A percentile compares a stretch with the other conserved stretches of the same genome.
Evolutionary conservation across 1,140 invertebrate genomes (phyloP).

Genomic region (Drepana arcuata): DNA sequence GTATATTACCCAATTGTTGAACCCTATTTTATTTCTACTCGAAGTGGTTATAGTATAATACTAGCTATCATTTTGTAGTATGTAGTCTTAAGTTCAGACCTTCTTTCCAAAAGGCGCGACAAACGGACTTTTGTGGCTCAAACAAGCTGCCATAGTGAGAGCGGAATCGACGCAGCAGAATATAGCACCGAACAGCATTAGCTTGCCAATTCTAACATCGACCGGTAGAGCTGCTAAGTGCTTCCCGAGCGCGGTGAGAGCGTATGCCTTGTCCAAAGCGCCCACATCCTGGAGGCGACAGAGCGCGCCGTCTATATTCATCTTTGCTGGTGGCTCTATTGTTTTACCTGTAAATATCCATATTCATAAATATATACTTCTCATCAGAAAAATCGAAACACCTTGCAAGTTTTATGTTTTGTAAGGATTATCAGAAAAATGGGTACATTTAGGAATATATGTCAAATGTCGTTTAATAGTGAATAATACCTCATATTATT

Average conservation of each 20-base stretch:
- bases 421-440: too few relatives aligned
- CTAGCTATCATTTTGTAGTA: too few relatives aligned
- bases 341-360: conserved; percentile 69
- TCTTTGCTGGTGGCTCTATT: conserved; percentile 86
- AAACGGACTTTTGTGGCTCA: conserved; percentile 91
- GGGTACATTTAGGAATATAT: too few relatives aligned
- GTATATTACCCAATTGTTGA: too few relatives aligned
- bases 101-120: conserved; percentile 83
- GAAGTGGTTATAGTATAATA: too few relatives aligned
- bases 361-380: too few relatives aligned
- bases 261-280: conserved; percentile 84
- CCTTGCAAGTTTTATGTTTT: too few relatives aligned
- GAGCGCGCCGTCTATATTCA: conserved; percentile 85
- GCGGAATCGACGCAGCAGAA: conserved; percentile 95
- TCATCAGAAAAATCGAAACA: too few relatives aligned
- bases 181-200: conserved; percentile 92
- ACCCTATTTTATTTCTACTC: too few relatives aligned
- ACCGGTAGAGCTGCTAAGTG: conserved; percentile 92
- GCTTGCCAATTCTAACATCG: conserved; percentile 91
- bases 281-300: conserved; percentile 86
- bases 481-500: too few relatives aligned
- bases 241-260: conserved; percentile 90
- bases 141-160: conserved; percentile 91
- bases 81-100: too few relatives aligned
- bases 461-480: too few relatives aligned